Base-by-base conservation (phyloP, 2,888 invertebrate species). In the Spisula subtruncata region DNA sequence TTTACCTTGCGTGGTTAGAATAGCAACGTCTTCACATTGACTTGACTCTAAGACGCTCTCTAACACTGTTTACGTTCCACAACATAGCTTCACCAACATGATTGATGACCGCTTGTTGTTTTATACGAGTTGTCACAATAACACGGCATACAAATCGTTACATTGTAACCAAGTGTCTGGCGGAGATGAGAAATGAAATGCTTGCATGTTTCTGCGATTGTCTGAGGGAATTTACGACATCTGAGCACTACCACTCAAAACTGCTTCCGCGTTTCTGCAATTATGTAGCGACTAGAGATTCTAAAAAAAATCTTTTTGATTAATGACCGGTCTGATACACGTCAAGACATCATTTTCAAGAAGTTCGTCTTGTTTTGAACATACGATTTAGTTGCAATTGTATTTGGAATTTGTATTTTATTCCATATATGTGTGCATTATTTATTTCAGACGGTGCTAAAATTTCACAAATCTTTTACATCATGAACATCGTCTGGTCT, bases 61-160 rank as follows among this genome's bases (percentile, higher is more conserved):
- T 14, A 12, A 32, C 35, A 32, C 35, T 16, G 32, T 14, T 75
- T 75, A 25, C 2, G 35, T 75, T 75, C 75, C 18, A 4, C 29
- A 35, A 51, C n/a, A 81, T 46, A 25, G 46, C n/a, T 0, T 8
- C n/a, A n/a, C n/a, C n/a, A 8, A n/a, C 25, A 48, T 80, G 85
- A 85, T 85, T 80, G 85, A 85, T 79, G 35, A 14, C n/a, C 54
- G 56, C 32, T 54, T 54, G n/a, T 56, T 85, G 51, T 85, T 79
- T 85, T 85, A 35, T 79, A n/a, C 54, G 54, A 12, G 51, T 20
- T 51, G 85, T 85, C 85, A 85, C 80, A 85, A 85, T 41, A 85
- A 10, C n/a, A 75, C 32, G n/a, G 75, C 75, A 75, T 29, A 75
- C 75, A 35, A 75, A 32, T 71, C 18, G 32, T 75, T 75, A 75